Base-by-base conservation (phyloP, 2,113 vertebrate genomes). In the Oncorhynchus kisutch region DNA sequence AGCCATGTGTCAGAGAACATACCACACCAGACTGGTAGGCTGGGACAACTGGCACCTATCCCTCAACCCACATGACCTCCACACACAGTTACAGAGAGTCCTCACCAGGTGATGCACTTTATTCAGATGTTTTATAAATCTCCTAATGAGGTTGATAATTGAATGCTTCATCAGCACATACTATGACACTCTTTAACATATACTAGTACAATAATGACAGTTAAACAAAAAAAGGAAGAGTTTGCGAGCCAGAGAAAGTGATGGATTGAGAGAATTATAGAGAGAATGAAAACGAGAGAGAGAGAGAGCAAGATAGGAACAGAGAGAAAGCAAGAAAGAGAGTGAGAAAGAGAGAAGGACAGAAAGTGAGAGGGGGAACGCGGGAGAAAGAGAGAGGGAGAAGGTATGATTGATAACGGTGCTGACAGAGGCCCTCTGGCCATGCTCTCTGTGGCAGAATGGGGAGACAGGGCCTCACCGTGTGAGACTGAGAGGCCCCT, bases 341-440 rank as follows among this genome's bases (percentile, higher is more conserved):
- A 39, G 39, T 8, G 71, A 39, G 77, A 72, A 71, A n/a, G 18
- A 64, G 87, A 70, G 85, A 73, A 68, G 88, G 87, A 89, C 86
- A 84, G 81, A 88, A 85, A 83, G 48, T 65, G 85, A 70, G 86
- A 78, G 82, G 87, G 84, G 3, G 85, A 75, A 24, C 45, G 5
- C 25, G 11, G 27, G 64, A 16, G 24, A 67, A 24, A 67, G 24
- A 66, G 24, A 65, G 13, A 18, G 81, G 84, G 84, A 88, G 89
- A 80, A 90, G 88, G 88, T 86, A 90, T 92, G 91, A 92, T 92
- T 92, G 91, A 92, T 92, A 92, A 92, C 85, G 88, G 87, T 92
- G 91, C 90, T 92, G 91, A 92, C 91, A 91, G 90, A 92, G 89
- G 85, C 91, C 91, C 90, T 92, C 90, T 92, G 91, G 91, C 91